These are phyloP conservation scores for Apis laboriosa DNA, from an alignment of 1,140 invertebrate species.

Conservation along the genomic window DNA sequence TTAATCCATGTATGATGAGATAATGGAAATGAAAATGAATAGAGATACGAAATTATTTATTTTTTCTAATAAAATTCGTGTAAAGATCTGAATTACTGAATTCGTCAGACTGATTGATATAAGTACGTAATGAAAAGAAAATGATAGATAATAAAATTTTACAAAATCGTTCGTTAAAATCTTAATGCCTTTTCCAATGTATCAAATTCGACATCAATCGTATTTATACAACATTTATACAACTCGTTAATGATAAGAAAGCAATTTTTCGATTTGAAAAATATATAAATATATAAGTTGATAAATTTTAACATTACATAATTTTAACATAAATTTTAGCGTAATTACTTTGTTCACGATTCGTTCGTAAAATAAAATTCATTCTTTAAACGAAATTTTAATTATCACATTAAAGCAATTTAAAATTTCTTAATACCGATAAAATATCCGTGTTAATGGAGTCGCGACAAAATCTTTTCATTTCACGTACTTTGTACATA, in stretches of 20 bases:
- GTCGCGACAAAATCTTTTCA: not conserved
- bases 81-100: not conserved
- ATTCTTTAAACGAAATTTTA: not conserved
- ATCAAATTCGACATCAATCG: too few species aligned
- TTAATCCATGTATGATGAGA: not conserved
- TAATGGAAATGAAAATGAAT: not conserved
- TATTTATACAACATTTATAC: not conserved
- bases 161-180: not conserved
- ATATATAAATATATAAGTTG: not conserved
- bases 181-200: not conserved
- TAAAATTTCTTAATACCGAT: slow-evolving; percentile 1
- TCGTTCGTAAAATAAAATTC: not conserved
- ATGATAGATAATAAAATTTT: not conserved
- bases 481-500: not conserved
- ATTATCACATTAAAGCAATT: slow-evolving; percentile 21
- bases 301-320: not conserved
- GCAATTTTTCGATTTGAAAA: too few species aligned
- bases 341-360: not conserved
- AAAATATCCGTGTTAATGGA: slow-evolving; percentile 17
- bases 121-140: not conserved
- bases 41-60: not conserved
- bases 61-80: not conserved
- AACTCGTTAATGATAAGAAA: too few species aligned
- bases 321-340: not conserved
- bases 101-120: not conserved